Conservation (phyloP, 2,888 invertebrate species). For the Pristionchus maxplancki region DNA sequence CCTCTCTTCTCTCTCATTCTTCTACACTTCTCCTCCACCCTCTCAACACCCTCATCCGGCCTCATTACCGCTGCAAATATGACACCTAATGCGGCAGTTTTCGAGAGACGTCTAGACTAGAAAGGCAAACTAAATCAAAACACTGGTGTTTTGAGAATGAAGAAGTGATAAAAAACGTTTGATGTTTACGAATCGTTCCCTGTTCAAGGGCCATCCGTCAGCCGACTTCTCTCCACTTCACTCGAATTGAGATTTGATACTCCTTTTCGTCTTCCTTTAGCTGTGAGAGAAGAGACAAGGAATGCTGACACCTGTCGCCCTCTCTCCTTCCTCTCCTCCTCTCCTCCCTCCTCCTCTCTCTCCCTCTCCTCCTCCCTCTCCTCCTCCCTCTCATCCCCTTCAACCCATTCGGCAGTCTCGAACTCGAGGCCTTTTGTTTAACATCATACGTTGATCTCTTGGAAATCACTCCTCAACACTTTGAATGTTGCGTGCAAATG, state of each 20-base stretch:
- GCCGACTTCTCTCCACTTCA: neutral
- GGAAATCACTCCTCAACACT: neutral
- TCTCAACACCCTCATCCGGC: neutral
- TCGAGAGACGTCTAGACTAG: neutral
- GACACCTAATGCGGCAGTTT: neutral
- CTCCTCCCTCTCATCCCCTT: neutral
- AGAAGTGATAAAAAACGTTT: neutral
- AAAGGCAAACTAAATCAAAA: neutral
- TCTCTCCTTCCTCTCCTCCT: neutral
- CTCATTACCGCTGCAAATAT: neutral
- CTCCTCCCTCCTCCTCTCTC: neutral
- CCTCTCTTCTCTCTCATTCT: conserved; percentile 40
- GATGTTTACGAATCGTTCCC: neutral
- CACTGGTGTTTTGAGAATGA: neutral
- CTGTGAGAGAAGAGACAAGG: conserved; percentile 29
- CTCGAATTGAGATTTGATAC: conserved; percentile 35
- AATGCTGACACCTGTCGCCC: conserved; percentile 31
- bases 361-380: neutral
- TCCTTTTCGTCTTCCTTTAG: conserved; percentile 45
- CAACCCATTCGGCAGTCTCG: conserved; percentile 10
- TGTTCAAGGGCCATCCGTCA: neutral
- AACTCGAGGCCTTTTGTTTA: conserved; percentile 16
- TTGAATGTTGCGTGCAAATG: neutral
- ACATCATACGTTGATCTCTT: conserved; percentile 9
- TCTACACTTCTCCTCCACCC: conserved; percentile 23